Percentiles rank a stretch among this genome's conserved stretches.
Evolutionary conservation across 1,140 invertebrate genomes (phyloP).

Genomic region (Meloidogyne floridensis): DNA sequence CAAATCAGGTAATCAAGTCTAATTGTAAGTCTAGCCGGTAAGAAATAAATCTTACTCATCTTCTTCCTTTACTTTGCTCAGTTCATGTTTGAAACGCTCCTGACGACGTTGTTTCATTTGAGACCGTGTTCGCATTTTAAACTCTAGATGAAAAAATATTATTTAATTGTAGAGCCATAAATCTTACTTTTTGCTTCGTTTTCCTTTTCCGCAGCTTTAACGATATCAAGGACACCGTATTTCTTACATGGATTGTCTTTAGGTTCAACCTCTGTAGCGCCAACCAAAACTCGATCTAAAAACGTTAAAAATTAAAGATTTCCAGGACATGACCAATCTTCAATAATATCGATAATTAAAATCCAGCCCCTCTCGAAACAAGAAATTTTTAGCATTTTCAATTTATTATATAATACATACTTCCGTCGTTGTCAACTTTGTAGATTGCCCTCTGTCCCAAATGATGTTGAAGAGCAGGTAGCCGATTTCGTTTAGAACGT

Average conservation of each 20-base stretch:
- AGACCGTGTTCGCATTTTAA: neutral
- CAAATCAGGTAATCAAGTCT: too few species aligned
- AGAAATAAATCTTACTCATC: too few species aligned
- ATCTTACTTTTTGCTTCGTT: conserved; percentile 23
- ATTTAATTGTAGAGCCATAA: neutral
- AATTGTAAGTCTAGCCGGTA: too few species aligned
- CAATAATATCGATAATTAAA: neutral
- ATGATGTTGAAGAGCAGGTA: conserved; percentile 23
- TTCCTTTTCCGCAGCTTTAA: conserved; percentile 18
- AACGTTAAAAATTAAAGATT: neutral
- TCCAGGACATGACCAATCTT: neutral
- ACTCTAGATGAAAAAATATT: neutral
- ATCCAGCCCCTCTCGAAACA: neutral
- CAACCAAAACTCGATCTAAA: conserved; percentile 32
- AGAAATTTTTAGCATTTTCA: too few species aligned
- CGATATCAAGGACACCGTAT: neutral
- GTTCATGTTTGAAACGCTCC: neutral
- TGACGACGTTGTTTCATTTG: neutral
- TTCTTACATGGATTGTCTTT: conserved; percentile 23
- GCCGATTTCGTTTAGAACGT: conserved; percentile 26
- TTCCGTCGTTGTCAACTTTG: conserved; percentile 27
- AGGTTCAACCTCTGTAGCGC: conserved; percentile 18
- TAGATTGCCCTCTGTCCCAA: conserved; percentile 25
- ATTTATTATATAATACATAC: conserved; percentile 14
- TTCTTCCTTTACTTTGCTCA: too few species aligned